These are phyloP conservation scores for Pitta sordida DNA, from an alignment of 2,113 vertebrate genomes.

Conservation along the genomic window DNA sequence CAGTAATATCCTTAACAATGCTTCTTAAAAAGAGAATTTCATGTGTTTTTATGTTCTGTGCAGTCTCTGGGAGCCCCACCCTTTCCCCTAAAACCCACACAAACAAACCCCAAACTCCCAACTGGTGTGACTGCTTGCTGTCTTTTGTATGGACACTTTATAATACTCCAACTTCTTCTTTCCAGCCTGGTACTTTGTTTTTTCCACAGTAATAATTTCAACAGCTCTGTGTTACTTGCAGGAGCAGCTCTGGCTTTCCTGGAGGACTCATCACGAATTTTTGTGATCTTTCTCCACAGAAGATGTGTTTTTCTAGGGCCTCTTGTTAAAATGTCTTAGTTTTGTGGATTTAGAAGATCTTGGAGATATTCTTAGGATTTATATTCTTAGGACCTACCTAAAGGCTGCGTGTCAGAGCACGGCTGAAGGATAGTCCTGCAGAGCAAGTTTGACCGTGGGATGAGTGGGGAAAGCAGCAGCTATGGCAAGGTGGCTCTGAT, in stretches of 20 bases:
- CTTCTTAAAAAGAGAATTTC: neutral
- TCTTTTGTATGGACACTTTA: neutral
- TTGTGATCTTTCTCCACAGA: accelerated
- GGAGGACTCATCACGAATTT: neutral
- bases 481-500: neutral
- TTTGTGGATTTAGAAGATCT: neutral
- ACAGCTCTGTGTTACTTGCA: neutral
- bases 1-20: neutral
- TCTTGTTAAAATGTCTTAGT: neutral
- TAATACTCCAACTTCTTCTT: neutral
- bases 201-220: neutral
- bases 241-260: neutral
- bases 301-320: neutral
- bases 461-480: neutral
- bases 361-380: neutral
- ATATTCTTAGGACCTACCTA: neutral
- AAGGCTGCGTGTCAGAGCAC: neutral
- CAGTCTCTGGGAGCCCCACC: neutral
- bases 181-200: neutral
- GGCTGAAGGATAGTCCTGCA: neutral
- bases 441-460: neutral
- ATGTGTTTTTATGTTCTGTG: neutral
- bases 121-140: neutral
- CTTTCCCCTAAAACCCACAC: neutral
- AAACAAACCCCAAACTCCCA: neutral